These are phyloP conservation scores for Actinernus sp. DNA, from an alignment of 92 coral and sea anemone genomes.

Conservation along the genomic window DNA sequence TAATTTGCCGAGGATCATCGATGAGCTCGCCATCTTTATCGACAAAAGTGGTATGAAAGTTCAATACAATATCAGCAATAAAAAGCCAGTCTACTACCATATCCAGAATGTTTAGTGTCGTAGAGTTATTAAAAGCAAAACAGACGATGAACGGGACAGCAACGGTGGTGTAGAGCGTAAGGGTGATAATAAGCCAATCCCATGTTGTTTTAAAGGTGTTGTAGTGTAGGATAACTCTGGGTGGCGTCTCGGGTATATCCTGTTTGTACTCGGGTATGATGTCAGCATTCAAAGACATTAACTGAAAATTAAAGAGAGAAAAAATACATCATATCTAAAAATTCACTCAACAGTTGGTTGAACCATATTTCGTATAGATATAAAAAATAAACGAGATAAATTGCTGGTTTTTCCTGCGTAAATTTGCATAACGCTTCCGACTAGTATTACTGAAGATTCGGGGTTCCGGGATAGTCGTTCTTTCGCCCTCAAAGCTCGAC, in stretches of 20 bases:
- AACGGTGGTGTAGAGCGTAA: constrained; percentile 93
- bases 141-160: constrained; percentile 97
- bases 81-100: constrained; percentile 92
- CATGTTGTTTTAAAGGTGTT: constrained; percentile 84
- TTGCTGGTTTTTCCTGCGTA: no score
- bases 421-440: no score
- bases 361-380: no score
- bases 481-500: no score
- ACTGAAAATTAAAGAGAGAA: constrained; percentile 47
- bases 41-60: constrained; percentile 93
- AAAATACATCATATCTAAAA: neutral
- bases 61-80: constrained; percentile 86
- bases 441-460: no score
- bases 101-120: constrained; percentile 64
- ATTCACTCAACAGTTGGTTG: neutral
- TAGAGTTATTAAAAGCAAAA: constrained; percentile 51
- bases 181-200: constrained; percentile 94
- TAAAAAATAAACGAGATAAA: no score
- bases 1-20: constrained; percentile 74
- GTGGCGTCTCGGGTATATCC: constrained; percentile 92
- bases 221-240: constrained; percentile 89
- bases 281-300: constrained; percentile 89
- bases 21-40: constrained; percentile 91
- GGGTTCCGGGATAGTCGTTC: no score
- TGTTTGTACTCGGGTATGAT: constrained; percentile 93